Conservation (phyloP, 2,113 vertebrate species). For the Ophthalmolycus amberensis region DNA sequence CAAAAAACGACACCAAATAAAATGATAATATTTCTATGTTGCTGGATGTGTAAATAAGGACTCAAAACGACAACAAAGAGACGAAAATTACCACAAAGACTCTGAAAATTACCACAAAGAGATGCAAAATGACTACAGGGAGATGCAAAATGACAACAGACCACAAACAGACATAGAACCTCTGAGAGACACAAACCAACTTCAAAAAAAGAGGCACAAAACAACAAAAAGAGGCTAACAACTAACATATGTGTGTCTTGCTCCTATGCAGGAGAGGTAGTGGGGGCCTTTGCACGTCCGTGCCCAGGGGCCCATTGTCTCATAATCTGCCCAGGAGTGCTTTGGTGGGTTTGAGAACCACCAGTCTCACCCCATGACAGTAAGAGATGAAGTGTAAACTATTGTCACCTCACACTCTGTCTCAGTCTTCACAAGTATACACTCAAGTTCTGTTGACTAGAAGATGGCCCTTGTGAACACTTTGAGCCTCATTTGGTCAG, state of each 20-base stretch:
- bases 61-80: not conserved
- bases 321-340: not conserved
- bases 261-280: not conserved
- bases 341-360: constrained; percentile 1
- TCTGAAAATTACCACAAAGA: not conserved
- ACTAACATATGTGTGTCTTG: not conserved
- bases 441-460: not conserved
- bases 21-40: not conserved
- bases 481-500: not conserved
- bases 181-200: not conserved
- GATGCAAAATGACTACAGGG: not conserved
- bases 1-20: not conserved
- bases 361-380: not conserved
- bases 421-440: not conserved
- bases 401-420: not conserved
- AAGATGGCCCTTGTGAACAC: not conserved
- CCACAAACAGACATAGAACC: not conserved
- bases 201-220: not conserved
- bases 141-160: not conserved
- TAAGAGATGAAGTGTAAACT: constrained; percentile 1
- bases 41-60: not conserved
- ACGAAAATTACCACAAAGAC: not conserved
- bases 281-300: not conserved
- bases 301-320: not conserved
- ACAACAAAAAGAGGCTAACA: not conserved